Percentiles rank a stretch among this genome's conserved stretches.
phyloP scores from a whole-genome alignment of 2,888 invertebrate genomes.

The Cynaeus angustus region DNA sequence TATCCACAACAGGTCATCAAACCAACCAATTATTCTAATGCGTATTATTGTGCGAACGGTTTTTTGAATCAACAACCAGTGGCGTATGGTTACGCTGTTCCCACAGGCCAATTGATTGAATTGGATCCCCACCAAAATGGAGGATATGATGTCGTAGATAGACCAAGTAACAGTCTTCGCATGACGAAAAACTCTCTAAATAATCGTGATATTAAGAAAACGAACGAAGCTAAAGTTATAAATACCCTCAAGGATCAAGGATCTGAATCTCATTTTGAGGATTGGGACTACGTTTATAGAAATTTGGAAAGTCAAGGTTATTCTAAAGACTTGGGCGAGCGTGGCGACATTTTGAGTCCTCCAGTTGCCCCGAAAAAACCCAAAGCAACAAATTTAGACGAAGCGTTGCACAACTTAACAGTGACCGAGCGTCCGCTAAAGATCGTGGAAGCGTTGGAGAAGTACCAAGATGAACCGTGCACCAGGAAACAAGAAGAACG shows the following conservation, averaged over 20 bases:
- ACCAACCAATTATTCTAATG: conserved; percentile 58
- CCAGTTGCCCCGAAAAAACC: conserved; percentile 64
- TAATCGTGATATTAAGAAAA: conserved; percentile 42
- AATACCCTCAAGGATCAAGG: conserved; percentile 34
- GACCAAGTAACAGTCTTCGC: conserved; percentile 54
- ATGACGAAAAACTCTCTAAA: conserved; percentile 45
- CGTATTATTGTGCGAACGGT: conserved; percentile 69
- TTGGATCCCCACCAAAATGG: conserved; percentile 72
- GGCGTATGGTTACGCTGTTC: conserved; percentile 73
- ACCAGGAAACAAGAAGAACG: conserved; percentile 67
- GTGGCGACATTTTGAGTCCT: conserved; percentile 78
- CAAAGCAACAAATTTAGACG: conserved; percentile 75
- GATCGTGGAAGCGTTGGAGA: conserved; percentile 72
- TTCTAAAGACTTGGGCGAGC: conserved; percentile 77
- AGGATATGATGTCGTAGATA: conserved; percentile 64
- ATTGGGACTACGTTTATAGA: conserved; percentile 88
- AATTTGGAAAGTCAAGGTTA: conserved; percentile 85
- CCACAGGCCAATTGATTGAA: conserved; percentile 81
- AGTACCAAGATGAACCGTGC: conserved; percentile 67
- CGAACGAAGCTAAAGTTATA: conserved; percentile 37
- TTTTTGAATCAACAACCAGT: conserved; percentile 67
- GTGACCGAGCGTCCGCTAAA: conserved; percentile 73
- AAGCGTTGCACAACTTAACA: conserved; percentile 74
- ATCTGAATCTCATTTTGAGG: conserved; percentile 73
- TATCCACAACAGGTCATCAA: conserved; percentile 55